Base-by-base conservation (phyloP, 2,113 vertebrate genomes). In the Hippocampus guttulatus region DNA sequence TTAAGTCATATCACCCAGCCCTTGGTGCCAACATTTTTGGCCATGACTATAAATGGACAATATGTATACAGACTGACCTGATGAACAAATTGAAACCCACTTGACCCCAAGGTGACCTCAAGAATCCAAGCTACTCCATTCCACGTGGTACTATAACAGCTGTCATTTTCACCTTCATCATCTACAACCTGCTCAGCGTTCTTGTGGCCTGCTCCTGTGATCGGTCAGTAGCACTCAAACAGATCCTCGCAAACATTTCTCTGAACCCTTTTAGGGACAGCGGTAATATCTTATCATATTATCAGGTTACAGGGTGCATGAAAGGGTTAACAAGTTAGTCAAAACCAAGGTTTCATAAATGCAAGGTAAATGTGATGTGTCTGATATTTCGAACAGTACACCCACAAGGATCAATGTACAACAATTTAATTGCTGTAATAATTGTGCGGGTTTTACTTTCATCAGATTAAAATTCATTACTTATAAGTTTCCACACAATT, bases 111-210 rank as follows among this genome's bases (percentile, higher is more conserved):
- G 95, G 95, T 21, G 95, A 97, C 75, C 85, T 95, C 79, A 96
- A 93, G 78, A 94, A 88, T 74, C 95, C 95, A 0, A 96, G 95
- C 77, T 95, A 95, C 79, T 92, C 95, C 68, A 96, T 97, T 79
- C 95, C 95, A 0, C 90, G 95, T 2, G 95, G 95, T 73, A 97
- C 95, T 71, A 95, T 96, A 79, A 95, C 93, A 0, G 95, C 95
- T 0, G 95, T 95, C 78, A 93, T 96, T 79, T 96, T 97, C 88
- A 96, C 95, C 79, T 96, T 94, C 90, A 90, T 96, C 51, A 87
- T 94, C 78, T 96, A 96, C 88, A 95, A 92, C 79, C 54, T 96
- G 73, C 85, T 96, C 69, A 88, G 90, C 12, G 54, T 96, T 16
- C 86, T 95, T 61, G 89, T 94, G 85, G 94, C 95, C 81, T 95